Evolutionary conservation across 2,113 vertebrate genomes (phyloP).

Genomic region (Atractosteus spatula): DNA sequence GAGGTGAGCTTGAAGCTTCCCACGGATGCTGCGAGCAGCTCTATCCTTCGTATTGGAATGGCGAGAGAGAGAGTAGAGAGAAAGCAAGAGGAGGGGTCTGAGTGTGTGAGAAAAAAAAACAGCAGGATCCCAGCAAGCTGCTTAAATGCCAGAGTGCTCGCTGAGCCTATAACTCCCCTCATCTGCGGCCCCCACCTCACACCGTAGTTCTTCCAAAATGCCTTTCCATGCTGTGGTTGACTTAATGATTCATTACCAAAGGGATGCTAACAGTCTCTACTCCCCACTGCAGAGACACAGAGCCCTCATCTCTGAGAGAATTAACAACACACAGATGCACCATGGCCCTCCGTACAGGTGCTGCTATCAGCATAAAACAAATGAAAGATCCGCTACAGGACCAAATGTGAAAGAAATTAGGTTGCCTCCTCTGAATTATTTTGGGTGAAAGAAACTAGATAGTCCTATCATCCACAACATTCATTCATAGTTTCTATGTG

Average conservation of each 20-base stretch:
- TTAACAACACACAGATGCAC: not conserved
- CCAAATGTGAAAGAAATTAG: not conserved
- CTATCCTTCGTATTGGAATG: slow-evolving; percentile 19
- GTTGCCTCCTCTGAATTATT: not conserved
- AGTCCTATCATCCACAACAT: too few relatives aligned
- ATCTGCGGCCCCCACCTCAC: slow-evolving; percentile 4
- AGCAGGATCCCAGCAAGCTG: slow-evolving; percentile 10
- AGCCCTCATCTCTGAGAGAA: not conserved
- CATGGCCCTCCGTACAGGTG: not conserved
- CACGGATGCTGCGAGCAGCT: slow-evolving; percentile 15
- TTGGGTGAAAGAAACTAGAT: too few relatives aligned
- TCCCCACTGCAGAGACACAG: not conserved
- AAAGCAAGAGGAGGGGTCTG: slow-evolving; percentile 19
- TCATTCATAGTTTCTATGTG: too few relatives aligned
- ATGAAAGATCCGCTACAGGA: not conserved
- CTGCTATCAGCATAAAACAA: not conserved
- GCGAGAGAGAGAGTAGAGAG: slow-evolving; percentile 7
- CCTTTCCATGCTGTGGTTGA: slow-evolving; percentile 16
- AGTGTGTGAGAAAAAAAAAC: slow-evolving; percentile 7
- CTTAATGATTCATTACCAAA: slow-evolving; percentile 27
- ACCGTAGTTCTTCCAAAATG: slow-evolving; percentile 16
- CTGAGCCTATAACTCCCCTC: slow-evolving; percentile 13
- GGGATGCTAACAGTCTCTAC: slow-evolving; percentile 1
- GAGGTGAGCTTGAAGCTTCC: not conserved
- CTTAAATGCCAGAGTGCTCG: slow-evolving; percentile 13